Base-by-base conservation (phyloP, 2,113 vertebrate genomes). In the Corynorhinus townsendii region DNA sequence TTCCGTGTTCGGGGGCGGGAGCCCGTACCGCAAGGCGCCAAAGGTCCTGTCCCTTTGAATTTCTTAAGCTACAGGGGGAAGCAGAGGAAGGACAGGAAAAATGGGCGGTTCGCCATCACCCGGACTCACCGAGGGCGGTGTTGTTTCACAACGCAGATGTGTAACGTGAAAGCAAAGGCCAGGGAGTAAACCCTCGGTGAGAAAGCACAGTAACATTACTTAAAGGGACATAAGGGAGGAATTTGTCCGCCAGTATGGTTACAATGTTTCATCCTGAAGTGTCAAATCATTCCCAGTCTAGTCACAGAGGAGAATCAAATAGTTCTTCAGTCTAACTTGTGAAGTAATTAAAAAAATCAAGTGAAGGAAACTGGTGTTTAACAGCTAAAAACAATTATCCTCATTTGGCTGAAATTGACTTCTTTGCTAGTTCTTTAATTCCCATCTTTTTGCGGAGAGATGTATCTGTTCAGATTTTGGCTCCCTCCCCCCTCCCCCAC, bases 21-120 rank as follows among this genome's bases (percentile, higher is more conserved):
- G 19, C 3, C 45, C 19, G 73, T 4, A 8, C 26, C 17, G 26
- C 73, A 5, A 33, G 45, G 45, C 73, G 10, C 30, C 9, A 54
- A 4, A 7, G 5, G 3, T n/a, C 19, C 26, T 75, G 90, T 66
- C 19, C 5, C 4, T 81, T 86, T 73, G 10, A n/a, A 24, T 56
- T 24, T 24, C 54, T 56, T 24, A 54, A 54, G 52, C 52, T 54
- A 20, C 52, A 20, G 52, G 17, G 52, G 52, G 6, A 20, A 54
- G 7, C 4, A 40, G 68, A 85, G 7, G 47, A 82, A 80, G 24
- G 30, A 54, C 1, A 20, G 28, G n/a, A n/a, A 47, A 68, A 47
- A 2, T 26, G n/a, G 11, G 28, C 0, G 7, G 47, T 33, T 1
- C 2, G 19, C 3, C 3, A 7, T 45, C n/a, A 45, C n/a, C 35